Evolutionary conservation across 35 echinoderm and acorn worm genomes (phyloP), one percentile per base, ranked within the genome.

Genomic region (Lytechinus variegatus): DNA sequence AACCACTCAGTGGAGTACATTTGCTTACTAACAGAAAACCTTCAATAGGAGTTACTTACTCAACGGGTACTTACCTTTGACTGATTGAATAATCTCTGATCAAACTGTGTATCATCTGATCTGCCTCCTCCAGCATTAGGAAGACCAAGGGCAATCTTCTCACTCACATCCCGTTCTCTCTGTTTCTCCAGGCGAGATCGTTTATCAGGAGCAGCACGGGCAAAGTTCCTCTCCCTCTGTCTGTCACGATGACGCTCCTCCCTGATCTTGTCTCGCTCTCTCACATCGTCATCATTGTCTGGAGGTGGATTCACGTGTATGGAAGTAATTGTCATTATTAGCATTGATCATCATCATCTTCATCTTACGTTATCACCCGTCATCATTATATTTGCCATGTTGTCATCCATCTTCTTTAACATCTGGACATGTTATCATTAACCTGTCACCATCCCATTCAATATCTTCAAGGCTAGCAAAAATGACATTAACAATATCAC

Each of bases 61-160:
- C 0, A 44, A 79, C 52, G 10, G 29, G 87, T 89, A 19, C 92
- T 94, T 97, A 99, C 98, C 96, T 99, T 99, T 86, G 95, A 94
- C 54, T 96, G 96, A 54, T 97, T 97, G 95, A 98, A 99, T 8
- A 99, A 95, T 11, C 98, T 95, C 56, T 99, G 98, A 87, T 99
- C 98, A 97, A 96, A 98, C 95, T 99, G 98, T 87, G 95, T 91
- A 87, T 99, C 98, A 95, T 99, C 98, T 54, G 95, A 87, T 61
- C 95, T 89, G 44, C 95, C 92, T 5, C 44, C 97, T 56, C 98
- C 97, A 54, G 96, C 97, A 91, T 97, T 97, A 44, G 98, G 98
- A 58, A 99, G 86, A 44, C 98, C 98, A 0, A 99, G 95, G 7
- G 98, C 98, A 52, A 99, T 99, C 96, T 99, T 97, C 95, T 99